phyloP scores from a whole-genome alignment of 2,797 vertebrate genomes.

The Tarsius wallacei region DNA sequence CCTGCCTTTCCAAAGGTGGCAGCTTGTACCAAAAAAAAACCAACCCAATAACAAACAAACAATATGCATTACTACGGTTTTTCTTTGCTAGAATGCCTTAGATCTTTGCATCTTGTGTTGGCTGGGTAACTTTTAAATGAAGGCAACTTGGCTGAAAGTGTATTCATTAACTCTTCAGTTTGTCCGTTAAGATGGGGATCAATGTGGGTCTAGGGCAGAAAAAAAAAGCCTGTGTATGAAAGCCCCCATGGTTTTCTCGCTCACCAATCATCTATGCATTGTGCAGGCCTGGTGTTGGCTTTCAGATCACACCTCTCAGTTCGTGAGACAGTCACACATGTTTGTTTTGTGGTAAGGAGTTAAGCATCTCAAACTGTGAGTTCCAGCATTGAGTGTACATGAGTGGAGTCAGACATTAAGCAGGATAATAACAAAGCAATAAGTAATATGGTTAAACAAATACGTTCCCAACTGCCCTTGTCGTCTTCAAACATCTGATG shows the following conservation, averaged over 20 bases:
- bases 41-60: background rate
- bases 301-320: slow-evolving; percentile 71
- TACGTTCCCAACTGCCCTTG: slow-evolving; percentile 22
- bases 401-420: background rate
- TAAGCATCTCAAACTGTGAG: slow-evolving; percentile 37
- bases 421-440: slow-evolving; percentile 72
- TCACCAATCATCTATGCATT: slow-evolving; percentile 42
- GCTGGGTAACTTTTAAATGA: slow-evolving; percentile 50
- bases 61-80: slow-evolving; percentile 3
- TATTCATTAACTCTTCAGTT: slow-evolving; percentile 65
- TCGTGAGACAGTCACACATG: background rate
- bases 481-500: slow-evolving; percentile 53
- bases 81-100: background rate
- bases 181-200: slow-evolving; percentile 74
- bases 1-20: background rate
- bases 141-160: slow-evolving; percentile 67
- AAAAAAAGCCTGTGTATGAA: background rate
- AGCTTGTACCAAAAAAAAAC: slow-evolving; percentile 66
- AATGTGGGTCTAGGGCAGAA: slow-evolving; percentile 54
- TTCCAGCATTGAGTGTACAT: no score
- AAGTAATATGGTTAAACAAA: slow-evolving; percentile 69
- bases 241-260: background rate
- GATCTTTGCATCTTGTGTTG: slow-evolving; percentile 51
- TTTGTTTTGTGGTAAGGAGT: slow-evolving; percentile 73
- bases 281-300: background rate